These are phyloP conservation scores for Paralvinella palmiformis DNA, from an alignment of 1,140 invertebrate genomes.

Conservation along the genomic window DNA sequence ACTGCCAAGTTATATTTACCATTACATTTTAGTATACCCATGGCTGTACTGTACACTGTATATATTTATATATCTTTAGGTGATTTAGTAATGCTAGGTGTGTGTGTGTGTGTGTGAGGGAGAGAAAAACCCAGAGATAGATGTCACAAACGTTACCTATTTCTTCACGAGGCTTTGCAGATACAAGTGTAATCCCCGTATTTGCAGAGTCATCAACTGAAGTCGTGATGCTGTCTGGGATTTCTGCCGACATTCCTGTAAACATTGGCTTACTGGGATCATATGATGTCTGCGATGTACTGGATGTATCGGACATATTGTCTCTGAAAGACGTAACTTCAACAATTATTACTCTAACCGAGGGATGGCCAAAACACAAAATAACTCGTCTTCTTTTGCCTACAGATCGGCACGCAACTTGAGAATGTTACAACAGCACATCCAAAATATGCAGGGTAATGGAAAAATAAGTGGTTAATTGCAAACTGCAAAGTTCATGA, in stretches of 20 bases:
- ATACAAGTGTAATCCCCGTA: neutral
- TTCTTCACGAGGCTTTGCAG: neutral
- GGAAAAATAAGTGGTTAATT: neutral
- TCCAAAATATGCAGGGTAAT: neutral
- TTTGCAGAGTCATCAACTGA: neutral
- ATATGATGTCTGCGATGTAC: conserved; percentile 42
- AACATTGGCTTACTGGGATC: conserved; percentile 39
- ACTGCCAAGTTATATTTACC: no score
- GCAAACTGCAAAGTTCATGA: neutral
- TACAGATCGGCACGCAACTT: no score
- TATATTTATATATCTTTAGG: neutral
- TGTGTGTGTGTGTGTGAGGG: neutral
- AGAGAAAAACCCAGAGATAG: neutral
- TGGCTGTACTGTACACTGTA: neutral
- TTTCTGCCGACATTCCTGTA: conserved; percentile 35
- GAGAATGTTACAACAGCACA: no score
- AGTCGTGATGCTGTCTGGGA: conserved; percentile 24
- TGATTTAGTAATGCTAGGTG: neutral
- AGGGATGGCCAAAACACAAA: neutral
- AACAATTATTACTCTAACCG: neutral
- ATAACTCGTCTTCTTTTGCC: neutral
- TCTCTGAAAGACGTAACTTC: neutral
- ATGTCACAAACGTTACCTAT: no score
- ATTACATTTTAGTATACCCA: neutral
- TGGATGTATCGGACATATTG: conserved; percentile 30